These are phyloP conservation scores for Eulemur mongoz DNA, from an alignment of 2,797 vertebrate genomes.

Conservation along the genomic window DNA sequence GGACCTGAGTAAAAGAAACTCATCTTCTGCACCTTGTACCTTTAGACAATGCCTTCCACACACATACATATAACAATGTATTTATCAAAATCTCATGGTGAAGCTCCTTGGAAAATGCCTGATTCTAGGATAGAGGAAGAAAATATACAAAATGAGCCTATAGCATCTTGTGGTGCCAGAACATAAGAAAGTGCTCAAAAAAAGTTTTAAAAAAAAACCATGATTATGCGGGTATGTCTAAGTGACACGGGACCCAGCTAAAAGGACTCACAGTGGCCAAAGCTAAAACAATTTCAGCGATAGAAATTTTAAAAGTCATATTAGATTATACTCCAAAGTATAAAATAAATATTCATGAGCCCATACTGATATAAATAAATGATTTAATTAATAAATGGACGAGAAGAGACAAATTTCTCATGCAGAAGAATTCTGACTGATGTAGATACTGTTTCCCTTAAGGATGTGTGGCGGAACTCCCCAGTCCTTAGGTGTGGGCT, in stretches of 20 bases:
- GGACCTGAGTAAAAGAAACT: neutral
- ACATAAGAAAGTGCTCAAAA: neutral
- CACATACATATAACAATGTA: neutral
- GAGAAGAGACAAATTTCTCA: neutral
- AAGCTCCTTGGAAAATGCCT: neutral
- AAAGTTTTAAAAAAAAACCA: neutral
- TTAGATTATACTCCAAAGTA: neutral
- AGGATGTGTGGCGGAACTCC: neutral
- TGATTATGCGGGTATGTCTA: neutral
- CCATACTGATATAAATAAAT: neutral
- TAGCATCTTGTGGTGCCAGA: neutral
- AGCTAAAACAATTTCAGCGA: neutral
- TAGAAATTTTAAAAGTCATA: neutral
- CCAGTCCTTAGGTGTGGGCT: neutral
- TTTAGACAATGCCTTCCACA: neutral
- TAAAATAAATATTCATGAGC: neutral
- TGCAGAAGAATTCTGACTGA: neutral
- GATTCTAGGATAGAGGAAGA: neutral
- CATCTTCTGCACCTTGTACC: neutral
- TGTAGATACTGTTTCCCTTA: neutral
- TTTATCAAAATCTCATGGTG: neutral
- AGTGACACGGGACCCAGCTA: neutral
- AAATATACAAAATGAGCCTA: neutral
- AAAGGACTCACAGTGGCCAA: neutral
- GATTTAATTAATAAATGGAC: neutral